These are phyloP conservation scores for Heterochromis multidens DNA, from an alignment of 2,113 vertebrate genomes.

Conservation along the genomic window DNA sequence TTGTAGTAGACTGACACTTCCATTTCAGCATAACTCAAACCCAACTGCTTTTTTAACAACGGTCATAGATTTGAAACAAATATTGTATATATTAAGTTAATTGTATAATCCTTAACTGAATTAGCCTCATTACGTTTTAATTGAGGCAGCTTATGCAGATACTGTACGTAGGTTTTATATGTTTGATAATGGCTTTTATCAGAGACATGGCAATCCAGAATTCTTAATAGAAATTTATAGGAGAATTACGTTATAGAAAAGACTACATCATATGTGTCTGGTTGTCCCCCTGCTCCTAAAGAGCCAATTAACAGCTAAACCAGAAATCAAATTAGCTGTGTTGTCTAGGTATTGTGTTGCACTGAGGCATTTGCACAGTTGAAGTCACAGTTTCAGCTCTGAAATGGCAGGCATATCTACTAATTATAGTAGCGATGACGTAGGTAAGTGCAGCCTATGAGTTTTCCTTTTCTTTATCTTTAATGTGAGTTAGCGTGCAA, in stretches of 20 bases:
- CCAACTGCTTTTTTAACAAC: background rate
- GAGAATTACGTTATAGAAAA: background rate
- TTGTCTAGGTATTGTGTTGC: background rate
- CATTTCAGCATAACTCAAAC: background rate
- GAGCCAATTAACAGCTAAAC: background rate
- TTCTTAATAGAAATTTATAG: too few relatives aligned
- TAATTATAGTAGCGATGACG: background rate
- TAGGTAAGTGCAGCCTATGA: background rate
- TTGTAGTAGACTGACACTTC: background rate
- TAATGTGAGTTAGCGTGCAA: background rate
- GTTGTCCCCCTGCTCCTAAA: background rate
- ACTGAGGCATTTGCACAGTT: background rate
- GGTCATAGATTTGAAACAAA: background rate
- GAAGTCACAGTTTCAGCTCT: background rate
- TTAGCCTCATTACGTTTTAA: too few relatives aligned
- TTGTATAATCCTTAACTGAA: too few relatives aligned
- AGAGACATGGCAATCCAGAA: background rate
- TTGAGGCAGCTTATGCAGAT: background rate
- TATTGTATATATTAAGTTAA: background rate
- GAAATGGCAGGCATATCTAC: background rate
- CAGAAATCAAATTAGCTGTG: fast-evolving
- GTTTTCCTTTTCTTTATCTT: background rate
- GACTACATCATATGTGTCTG: too few relatives aligned
- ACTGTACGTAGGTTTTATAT: background rate
- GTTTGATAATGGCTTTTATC: background rate